Evolutionary conservation across 2,888 invertebrate genomes (phyloP).

Genomic region (Drosophila sordidapex): DNA sequence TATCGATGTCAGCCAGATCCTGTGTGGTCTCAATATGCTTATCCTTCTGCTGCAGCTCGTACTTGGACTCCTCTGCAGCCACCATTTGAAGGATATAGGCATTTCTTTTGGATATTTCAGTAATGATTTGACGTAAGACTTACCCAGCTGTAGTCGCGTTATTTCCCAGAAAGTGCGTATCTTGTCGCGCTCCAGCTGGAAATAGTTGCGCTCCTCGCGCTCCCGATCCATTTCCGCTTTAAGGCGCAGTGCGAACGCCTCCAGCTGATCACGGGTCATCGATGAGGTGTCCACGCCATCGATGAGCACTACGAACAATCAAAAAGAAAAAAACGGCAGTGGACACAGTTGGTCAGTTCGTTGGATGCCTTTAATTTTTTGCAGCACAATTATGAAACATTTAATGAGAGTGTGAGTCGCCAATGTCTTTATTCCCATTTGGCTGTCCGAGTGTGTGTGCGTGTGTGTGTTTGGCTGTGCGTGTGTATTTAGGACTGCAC

Average conservation of each 20-base stretch:
- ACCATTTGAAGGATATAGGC: not conserved
- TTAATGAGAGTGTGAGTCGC: conserved; percentile 60
- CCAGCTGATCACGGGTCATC: conserved; percentile 96
- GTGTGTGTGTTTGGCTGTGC: conserved; percentile 5
- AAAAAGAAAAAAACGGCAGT: not conserved
- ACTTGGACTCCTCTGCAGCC: conserved; percentile 85
- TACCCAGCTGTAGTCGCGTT: conserved; percentile 94
- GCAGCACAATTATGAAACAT: conserved; percentile 49
- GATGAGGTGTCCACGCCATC: conserved; percentile 96
- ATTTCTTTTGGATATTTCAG: not conserved
- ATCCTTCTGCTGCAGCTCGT: conserved; percentile 89
- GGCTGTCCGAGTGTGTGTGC: conserved; percentile 1
- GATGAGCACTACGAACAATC: conserved; percentile 86
- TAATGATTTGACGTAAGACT: conserved; percentile 79
- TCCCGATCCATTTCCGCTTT: conserved; percentile 97
- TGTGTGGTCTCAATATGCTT: conserved; percentile 94
- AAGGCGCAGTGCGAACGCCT: conserved; percentile 93
- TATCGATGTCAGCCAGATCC: conserved; percentile 94
- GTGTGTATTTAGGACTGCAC: conserved; percentile 35
- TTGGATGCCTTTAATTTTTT: conserved; percentile 29
- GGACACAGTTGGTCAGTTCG: not conserved
- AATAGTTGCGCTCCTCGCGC: conserved; percentile 97
- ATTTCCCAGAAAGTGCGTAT: conserved; percentile 98
- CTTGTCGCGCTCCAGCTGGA: conserved; percentile 97
- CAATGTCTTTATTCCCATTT: conserved; percentile 30